Conservation (phyloP, 2,888 invertebrate species). For the Xestia rhomboidea region DNA sequence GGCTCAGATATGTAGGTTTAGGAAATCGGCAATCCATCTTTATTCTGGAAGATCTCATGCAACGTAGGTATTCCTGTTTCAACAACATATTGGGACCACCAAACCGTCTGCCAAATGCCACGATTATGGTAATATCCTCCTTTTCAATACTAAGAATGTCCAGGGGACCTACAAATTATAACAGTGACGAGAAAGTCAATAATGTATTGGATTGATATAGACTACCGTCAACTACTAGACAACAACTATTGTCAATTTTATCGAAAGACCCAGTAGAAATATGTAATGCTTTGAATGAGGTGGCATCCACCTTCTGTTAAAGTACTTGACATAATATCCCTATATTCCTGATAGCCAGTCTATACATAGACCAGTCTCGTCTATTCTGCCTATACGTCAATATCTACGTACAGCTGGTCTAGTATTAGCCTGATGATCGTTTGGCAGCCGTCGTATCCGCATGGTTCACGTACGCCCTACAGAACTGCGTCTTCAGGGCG, state of each 20-base stretch:
- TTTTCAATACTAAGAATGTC: background rate
- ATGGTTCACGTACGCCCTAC: slow-evolving; percentile 42
- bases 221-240: background rate
- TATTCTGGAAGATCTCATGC: background rate
- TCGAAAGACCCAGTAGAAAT: background rate
- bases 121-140: background rate
- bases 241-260: background rate
- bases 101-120: background rate
- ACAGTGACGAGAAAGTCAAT: background rate
- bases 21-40: background rate
- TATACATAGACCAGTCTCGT: slow-evolving; percentile 32
- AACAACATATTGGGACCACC: background rate
- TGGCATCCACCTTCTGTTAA: background rate
- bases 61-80: background rate
- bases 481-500: slow-evolving; percentile 36
- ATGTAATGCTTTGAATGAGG: background rate
- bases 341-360: slow-evolving; percentile 21
- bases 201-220: no score
- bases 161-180: no score
- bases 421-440: slow-evolving; percentile 36
- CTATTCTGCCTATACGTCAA: slow-evolving; percentile 9
- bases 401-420: slow-evolving; percentile 6
- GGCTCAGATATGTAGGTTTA: background rate
- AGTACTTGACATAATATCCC: slow-evolving; percentile 1
- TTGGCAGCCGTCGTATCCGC: slow-evolving; percentile 57